phyloP scores from a whole-genome alignment of 2,797 vertebrate genomes.

The Myripristis jacobus region DNA sequence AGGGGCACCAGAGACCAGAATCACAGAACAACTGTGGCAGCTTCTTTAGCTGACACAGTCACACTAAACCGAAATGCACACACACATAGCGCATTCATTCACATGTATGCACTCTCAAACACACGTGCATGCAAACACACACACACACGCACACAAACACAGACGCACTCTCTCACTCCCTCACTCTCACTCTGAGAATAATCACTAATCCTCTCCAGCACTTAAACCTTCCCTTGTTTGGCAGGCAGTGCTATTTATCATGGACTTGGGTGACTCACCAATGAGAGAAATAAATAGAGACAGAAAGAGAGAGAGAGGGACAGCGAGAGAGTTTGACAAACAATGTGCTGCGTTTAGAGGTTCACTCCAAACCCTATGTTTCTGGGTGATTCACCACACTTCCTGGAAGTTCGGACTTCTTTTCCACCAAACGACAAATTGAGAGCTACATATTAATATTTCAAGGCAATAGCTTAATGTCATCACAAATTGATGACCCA shows the following conservation, averaged over 20 bases:
- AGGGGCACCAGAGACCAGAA: conserved; percentile 27
- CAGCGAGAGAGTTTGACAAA: conserved; percentile 33
- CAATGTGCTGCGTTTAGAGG: conserved; percentile 28
- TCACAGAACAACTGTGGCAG: conserved; percentile 63
- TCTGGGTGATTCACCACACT: neutral
- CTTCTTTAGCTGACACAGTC: conserved; percentile 52
- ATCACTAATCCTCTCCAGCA: conserved; percentile 66
- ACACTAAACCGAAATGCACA: neutral
- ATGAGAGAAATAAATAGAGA: conserved; percentile 63
- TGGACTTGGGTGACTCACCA: conserved; percentile 66
- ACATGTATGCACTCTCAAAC: conserved; percentile 12
- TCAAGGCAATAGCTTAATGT: conserved; percentile 46
- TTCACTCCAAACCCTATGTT: conserved; percentile 13
- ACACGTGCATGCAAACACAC: conserved; percentile 6
- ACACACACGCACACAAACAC: conserved; percentile 28
- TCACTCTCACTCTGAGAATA: conserved; percentile 44
- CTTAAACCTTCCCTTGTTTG: conserved; percentile 72
- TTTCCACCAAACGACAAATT: conserved; percentile 28
- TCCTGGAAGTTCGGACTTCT: neutral
- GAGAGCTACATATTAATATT: conserved; percentile 53
- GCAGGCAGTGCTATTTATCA: conserved; percentile 69
- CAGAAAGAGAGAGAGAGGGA: conserved; percentile 24
- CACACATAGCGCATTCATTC: conserved; percentile 21
- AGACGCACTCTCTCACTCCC: conserved; percentile 21
- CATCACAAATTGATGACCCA: conserved; percentile 48